phyloP scores from a whole-genome alignment of 2,888 invertebrate genomes.

The Tinea pellionella region DNA sequence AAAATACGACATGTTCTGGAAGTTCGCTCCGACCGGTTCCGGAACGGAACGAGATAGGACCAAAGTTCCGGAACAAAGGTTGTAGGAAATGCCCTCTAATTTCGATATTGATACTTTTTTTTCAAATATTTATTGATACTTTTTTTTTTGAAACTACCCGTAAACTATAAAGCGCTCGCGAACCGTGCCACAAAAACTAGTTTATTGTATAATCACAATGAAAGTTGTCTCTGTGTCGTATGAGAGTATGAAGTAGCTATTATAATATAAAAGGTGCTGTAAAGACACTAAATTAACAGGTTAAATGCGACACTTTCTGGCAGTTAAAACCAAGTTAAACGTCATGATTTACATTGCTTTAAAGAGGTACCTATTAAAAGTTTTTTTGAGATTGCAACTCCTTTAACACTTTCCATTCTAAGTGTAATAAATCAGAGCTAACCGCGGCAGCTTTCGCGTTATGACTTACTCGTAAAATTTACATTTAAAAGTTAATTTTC shows the following conservation, averaged over 20 bases:
- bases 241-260: not conserved
- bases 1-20: too few relatives aligned
- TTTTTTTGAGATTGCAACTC: slow-evolving; percentile 65
- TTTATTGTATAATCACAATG: too few relatives aligned
- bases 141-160: too few relatives aligned
- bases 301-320: not conserved
- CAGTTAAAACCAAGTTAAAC: slow-evolving; percentile 16
- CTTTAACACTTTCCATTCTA: slow-evolving; percentile 67
- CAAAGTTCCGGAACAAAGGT: too few relatives aligned
- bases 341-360: slow-evolving; percentile 65
- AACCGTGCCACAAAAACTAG: too few relatives aligned
- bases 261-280: not conserved
- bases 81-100: too few relatives aligned
- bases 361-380: slow-evolving; percentile 67
- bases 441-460: slow-evolving; percentile 66
- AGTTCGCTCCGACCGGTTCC: too few relatives aligned
- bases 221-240: not conserved
- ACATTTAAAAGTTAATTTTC: slow-evolving; percentile 69
- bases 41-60: too few relatives aligned
- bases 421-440: slow-evolving; percentile 64
- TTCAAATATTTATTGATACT: too few relatives aligned
- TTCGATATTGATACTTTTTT: too few relatives aligned
- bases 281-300: slow-evolving; percentile 1
- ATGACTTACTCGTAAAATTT: slow-evolving; percentile 68
- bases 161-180: too few relatives aligned